These are phyloP conservation scores for Ctenochaetus hawaiiensis DNA, from an alignment of 2,797 vertebrate genomes.

Conservation along the genomic window DNA sequence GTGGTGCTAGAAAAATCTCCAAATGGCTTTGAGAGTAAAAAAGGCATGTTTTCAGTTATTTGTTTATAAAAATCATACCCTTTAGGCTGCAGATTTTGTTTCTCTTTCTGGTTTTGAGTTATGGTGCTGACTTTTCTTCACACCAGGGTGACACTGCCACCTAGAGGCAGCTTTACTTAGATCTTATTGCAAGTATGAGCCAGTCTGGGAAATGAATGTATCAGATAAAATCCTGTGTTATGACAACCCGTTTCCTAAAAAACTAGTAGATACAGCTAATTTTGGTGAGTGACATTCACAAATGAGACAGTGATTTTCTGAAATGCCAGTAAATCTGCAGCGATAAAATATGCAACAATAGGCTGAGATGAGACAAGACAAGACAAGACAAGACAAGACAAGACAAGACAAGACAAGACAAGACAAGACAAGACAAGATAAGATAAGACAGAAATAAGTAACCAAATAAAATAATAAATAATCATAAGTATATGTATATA, in stretches of 20 bases:
- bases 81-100: slow-evolving; percentile 16
- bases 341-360: not conserved
- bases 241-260: not conserved
- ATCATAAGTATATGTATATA: not conserved
- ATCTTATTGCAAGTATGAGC: not conserved
- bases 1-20: not conserved
- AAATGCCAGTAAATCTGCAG: not conserved
- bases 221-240: slow-evolving; percentile 19
- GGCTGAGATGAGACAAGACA: not conserved
- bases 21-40: not conserved
- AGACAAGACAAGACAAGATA: too few species aligned
- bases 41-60: not conserved
- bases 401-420: too few species aligned
- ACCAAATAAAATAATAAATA: too few species aligned
- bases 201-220: not conserved
- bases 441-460: too few species aligned
- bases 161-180: slow-evolving; percentile 58
- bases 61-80: not conserved
- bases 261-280: not conserved
- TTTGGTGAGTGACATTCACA: not conserved
- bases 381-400: too few species aligned
- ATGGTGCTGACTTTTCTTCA: slow-evolving; percentile 23
- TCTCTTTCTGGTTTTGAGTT: slow-evolving; percentile 27
- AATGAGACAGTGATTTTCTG: not conserved
- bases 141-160: slow-evolving; percentile 62